These are phyloP conservation scores for Heteromurus nitidus DNA, from an alignment of 2,888 invertebrate species.

Conservation along the genomic window DNA sequence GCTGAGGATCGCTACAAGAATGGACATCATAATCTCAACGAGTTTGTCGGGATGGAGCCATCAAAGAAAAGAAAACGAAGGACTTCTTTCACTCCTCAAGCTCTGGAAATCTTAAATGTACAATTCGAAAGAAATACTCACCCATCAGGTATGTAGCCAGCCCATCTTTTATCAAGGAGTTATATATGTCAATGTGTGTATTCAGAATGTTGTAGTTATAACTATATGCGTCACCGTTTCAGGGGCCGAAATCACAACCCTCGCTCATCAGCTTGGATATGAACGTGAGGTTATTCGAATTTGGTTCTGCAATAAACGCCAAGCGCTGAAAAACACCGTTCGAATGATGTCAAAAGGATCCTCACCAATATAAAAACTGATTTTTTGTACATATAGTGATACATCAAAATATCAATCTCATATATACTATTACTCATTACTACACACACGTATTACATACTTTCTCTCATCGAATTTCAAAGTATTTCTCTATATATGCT, in stretches of 20 bases:
- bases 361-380: conserved; percentile 71
- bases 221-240: conserved; percentile 74
- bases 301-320: conserved; percentile 99
- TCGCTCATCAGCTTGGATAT: conserved; percentile 96
- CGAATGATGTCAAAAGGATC: conserved; percentile 88
- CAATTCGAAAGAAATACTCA: conserved; percentile 98
- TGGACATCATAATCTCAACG: conserved; percentile 94
- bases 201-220: not conserved
- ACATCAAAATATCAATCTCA: too few relatives aligned
- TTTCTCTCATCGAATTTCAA: too few relatives aligned
- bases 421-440: too few relatives aligned
- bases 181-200: not conserved
- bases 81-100: conserved; percentile 98
- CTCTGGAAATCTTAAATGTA: conserved; percentile 93
- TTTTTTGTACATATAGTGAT: too few relatives aligned
- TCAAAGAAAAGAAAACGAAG: conserved; percentile 97
- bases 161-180: not conserved
- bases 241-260: conserved; percentile 97
- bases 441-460: not conserved
- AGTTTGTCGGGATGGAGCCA: conserved; percentile 96
- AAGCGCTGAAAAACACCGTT: conserved; percentile 98
- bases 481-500: too few relatives aligned
- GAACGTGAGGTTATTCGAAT: conserved; percentile 98
- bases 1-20: conserved; percentile 98
- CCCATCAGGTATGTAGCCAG: conserved; percentile 89